Conservation (phyloP, 35 echinoderm and acorn worm genomes). For the Chiridota heheva region DNA sequence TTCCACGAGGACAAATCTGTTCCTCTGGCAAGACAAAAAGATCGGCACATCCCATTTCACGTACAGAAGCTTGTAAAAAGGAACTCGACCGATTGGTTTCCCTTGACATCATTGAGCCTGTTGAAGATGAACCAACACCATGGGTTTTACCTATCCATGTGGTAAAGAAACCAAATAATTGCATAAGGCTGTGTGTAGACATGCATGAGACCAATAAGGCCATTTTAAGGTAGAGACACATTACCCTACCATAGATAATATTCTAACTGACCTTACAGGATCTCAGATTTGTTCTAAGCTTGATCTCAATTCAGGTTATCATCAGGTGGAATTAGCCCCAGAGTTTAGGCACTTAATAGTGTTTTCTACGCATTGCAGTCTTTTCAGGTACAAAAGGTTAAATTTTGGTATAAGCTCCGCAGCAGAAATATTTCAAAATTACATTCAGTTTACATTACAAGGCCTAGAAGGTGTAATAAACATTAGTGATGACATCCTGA, state of each 20-base stretch:
- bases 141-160: constrained; percentile 21
- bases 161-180: constrained; percentile 41
- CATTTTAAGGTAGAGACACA: constrained; percentile 10
- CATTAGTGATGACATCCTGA: constrained; percentile 25
- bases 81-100: constrained; percentile 15
- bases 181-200: constrained; percentile 6
- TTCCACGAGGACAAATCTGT: neutral
- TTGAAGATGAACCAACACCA: constrained; percentile 2
- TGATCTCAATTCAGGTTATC: constrained; percentile 21
- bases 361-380: constrained; percentile 23
- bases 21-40: neutral
- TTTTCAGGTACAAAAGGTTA: constrained; percentile 23
- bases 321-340: constrained; percentile 22
- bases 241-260: constrained; percentile 19
- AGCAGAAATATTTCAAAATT: constrained; percentile 60
- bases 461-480: constrained; percentile 22
- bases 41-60: constrained; percentile 37
- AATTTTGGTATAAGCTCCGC: constrained; percentile 62
- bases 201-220: constrained; percentile 20
- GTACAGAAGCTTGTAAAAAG: constrained; percentile 19
- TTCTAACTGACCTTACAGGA: constrained; percentile 6
- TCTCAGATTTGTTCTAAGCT: constrained; percentile 8
- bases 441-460: constrained; percentile 30
- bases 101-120: constrained; percentile 32
- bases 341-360: constrained; percentile 24